These are phyloP conservation scores for Caprella mutica DNA, from an alignment of 2,888 invertebrate species.

Conservation along the genomic window DNA sequence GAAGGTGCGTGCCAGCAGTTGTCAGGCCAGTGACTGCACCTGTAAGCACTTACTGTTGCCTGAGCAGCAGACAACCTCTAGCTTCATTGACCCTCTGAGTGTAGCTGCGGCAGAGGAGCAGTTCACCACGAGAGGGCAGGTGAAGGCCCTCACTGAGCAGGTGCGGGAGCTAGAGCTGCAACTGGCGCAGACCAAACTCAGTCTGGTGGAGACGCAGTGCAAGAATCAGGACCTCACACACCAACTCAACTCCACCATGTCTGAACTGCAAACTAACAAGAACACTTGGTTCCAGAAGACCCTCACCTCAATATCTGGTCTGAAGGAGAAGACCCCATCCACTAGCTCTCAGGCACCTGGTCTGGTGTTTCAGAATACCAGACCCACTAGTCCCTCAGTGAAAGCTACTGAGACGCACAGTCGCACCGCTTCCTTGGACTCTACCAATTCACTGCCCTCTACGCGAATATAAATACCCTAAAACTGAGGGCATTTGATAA, in stretches of 20 bases:
- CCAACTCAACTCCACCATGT: slow-evolving; percentile 67
- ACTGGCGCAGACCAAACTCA: slow-evolving; percentile 89
- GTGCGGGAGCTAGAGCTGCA: slow-evolving; percentile 87
- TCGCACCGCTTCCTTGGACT: no score
- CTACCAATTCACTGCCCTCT: no score
- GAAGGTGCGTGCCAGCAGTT: slow-evolving; percentile 46
- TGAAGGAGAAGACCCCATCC: slow-evolving; percentile 29
- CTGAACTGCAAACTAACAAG: slow-evolving; percentile 58
- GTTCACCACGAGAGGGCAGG: slow-evolving; percentile 8
- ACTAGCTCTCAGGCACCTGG: neutral
- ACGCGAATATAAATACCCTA: no score
- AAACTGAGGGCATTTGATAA: no score
- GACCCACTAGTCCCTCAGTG: no score
- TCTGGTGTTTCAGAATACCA: no score
- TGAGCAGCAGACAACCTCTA: slow-evolving; percentile 2
- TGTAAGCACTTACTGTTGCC: neutral
- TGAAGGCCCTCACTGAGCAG: slow-evolving; percentile 45
- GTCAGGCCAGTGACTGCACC: neutral
- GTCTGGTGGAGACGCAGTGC: slow-evolving; percentile 93
- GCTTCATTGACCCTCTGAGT: slow-evolving; percentile 3
- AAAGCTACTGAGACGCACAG: no score
- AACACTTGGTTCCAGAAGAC: slow-evolving; percentile 89
- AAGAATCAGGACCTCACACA: slow-evolving; percentile 88
- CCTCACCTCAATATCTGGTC: slow-evolving; percentile 50
- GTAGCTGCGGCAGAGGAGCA: slow-evolving; percentile 16